Evolutionary conservation across 1,140 invertebrate species (phyloP).

Genomic region (Papilio aristodemus): DNA sequence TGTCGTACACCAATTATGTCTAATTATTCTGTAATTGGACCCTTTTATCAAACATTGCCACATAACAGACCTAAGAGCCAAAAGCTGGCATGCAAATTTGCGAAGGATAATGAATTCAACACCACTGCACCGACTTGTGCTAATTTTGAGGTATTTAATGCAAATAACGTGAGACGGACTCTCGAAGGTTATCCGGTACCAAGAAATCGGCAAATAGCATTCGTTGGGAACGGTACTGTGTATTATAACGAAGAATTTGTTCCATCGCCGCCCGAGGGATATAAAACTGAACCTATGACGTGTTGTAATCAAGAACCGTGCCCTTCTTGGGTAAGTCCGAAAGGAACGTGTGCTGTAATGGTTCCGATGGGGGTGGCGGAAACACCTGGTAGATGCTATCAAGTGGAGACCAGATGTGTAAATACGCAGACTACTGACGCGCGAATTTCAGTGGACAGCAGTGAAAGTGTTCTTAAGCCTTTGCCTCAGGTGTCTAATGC

Average conservation of each 20-base stretch:
- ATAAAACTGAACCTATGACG: slow-evolving; percentile 80
- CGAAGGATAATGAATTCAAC: slow-evolving; percentile 77
- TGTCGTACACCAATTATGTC: slow-evolving; percentile 79
- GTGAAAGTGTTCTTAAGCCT: slow-evolving; percentile 69
- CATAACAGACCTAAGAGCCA: slow-evolving; percentile 84
- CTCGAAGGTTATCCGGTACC: slow-evolving; percentile 88
- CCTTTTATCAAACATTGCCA: slow-evolving; percentile 86
- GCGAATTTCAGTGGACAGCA: slow-evolving; percentile 58
- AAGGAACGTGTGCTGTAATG: slow-evolving; percentile 72
- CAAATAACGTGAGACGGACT: slow-evolving; percentile 86
- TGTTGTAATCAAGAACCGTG: slow-evolving; percentile 65
- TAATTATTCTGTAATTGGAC: slow-evolving; percentile 75
- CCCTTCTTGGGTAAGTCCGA: slow-evolving; percentile 66
- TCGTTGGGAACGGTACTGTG: slow-evolving; percentile 68
- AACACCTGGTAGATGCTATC: slow-evolving; percentile 64
- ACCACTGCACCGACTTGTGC: slow-evolving; percentile 57
- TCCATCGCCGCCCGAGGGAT: slow-evolving; percentile 86
- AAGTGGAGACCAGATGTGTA: slow-evolving; percentile 78
- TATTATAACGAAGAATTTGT: slow-evolving; percentile 83
- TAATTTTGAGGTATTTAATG: slow-evolving; percentile 72
- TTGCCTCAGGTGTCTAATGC: slow-evolving; percentile 71
- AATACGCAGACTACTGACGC: slow-evolving; percentile 82
- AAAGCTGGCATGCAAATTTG: slow-evolving; percentile 82
- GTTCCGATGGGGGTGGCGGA: slow-evolving; percentile 68
- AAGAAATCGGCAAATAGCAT: slow-evolving; percentile 74